Evolutionary conservation across 1,140 invertebrate genomes (phyloP), one percentile per base, ranked within the genome.

Genomic region (Bombus cullumanus): DNA sequence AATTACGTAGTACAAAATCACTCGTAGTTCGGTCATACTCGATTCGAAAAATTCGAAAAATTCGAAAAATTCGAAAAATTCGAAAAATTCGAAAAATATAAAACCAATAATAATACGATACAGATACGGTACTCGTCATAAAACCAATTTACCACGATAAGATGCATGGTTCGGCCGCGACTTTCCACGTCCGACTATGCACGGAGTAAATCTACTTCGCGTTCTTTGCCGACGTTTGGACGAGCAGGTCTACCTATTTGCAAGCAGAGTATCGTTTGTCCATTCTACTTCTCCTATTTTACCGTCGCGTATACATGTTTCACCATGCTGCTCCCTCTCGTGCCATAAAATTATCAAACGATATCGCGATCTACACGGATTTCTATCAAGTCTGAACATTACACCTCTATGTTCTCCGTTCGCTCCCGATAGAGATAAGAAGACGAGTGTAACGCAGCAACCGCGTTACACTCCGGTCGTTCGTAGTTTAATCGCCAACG

Each of bases 171-270:
- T 59, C 0, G 22, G 25, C 6, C 22, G 25, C 3, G 22, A 62
- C 3, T 28, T 12, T 3, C 10, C 28, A 18, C 34, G 37, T 39
- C 25, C 25, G 25, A 28, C 37, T 28, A 69, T 13, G 12, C 22
- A 39, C 68, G 25, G 25, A 28, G 22, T 25, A 73, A 43, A 43
- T 31, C 28, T 73, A 18, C 28, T n/a, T 41, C 0, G 28, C 3
- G 1, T 41, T 15, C 28, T 0, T 37, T 39, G 13, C 1, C 10
- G 18, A 28, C 22, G 4, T 39, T 39, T 6, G 0, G 3, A 22
- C 64, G 28, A 64, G 1, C 62, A n/a, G 1, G 10, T 15, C 28
- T 13, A 13, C 28, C 12, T 31, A n/a, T 64, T 31, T 15, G 12
- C 62, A 5, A 64, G 28, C 4, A 31, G n/a, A 13, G 59, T 12